Evolutionary conservation across 2,888 invertebrate genomes (phyloP), one percentile per base, ranked within the genome.

Genomic region (Odontocerum albicorne): DNA sequence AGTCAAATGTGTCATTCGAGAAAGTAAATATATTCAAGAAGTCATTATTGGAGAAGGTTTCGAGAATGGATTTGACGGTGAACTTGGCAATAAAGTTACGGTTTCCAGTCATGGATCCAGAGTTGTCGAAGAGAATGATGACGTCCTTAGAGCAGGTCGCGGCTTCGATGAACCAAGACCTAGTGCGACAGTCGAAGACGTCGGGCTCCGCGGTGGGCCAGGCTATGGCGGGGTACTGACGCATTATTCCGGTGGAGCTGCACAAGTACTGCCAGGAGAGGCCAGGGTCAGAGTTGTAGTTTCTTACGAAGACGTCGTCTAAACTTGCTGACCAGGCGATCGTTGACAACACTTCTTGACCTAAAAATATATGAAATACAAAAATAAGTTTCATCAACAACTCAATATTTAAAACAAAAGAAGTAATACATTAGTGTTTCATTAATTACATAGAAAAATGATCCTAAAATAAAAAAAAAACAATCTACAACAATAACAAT

Each of bases 211-310:
- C 75, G 66, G 43, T 68, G 66, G 20, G 75, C 76, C 91, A 90
- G 15, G 83, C 82, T 71, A 86, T 82, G 1, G 87, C 90, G 46
- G 99, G 99, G 75, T 88, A 99, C 68, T 92, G 91, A 4, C 99
- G 78, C 65, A 99, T 81, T 65, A 98, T 89, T 10, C 99, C 99
- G 2, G 90, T 86, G 21, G 92, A 86, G 63, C 95, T 95, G 20
- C 98, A 96, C 71, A 98, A 99, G 72, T 96, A 97, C 73, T 99
- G 99, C 95, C 97, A 99, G 1, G 89, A 88, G 27, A 96, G 72
- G 0, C 93, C 91, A 1, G 95, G 94, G 76, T 96, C 94, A 0
- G 87, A 84, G 61, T 87, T 81, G 67, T 91, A 92, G 72, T 98
- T 98, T 66, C 87, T 84, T 49, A 75, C 77, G 71, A 97, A 98